Base-by-base conservation (phyloP, 2,888 invertebrate species). In the Leptopterna dolabrata region DNA sequence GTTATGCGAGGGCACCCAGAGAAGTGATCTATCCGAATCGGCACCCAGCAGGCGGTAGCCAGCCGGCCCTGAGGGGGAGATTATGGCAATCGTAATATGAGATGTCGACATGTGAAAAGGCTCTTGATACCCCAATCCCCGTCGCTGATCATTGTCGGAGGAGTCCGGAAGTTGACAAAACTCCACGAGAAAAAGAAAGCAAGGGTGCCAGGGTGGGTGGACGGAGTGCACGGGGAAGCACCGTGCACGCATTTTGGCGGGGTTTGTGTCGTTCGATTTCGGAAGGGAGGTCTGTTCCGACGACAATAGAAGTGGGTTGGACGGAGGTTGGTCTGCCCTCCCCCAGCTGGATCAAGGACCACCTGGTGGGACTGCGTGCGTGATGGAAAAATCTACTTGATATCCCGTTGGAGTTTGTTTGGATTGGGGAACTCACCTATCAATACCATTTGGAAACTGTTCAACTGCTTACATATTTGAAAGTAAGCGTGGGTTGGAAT, bases 61-160 rank as follows among this genome's bases (percentile, higher is more conserved):
- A 47, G 29, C 78, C 47, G 45, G 47, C 47, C 14, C 11, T 11
- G 24, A 63, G 63, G 24, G 63, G 63, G 63, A 76, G 73, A 76
- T 76, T 76, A 76, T 76, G 73, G 41, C 73, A 76, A 76, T 76
- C 73, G 73, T 76, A 76, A 76, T 16, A 76, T 30, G 73, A 76
- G 36, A 76, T 9, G 36, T 36, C 73, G 73, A 76, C 73, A 76
- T 41, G 36, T 76, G 73, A 76, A 76, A 41, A 76, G 73, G 41
- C 36, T 41, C 24, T 63, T 36, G 73, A 76, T 76, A 76, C 73
- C 41, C 41, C 41, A 76, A 76, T 76, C 36, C 30, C 30, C 73
- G 73, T 16, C 73, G 9, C n/a, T 19, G 41, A 41, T 76, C 73
- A 76, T 76, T 76, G 73, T 76, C 14, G 41, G 1, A 9, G 73